A percentile compares a stretch with the other conserved stretches of the same genome.
These are phyloP conservation scores for Myzus persicae DNA, from an alignment of 1,140 invertebrate species.

Conservation along the genomic window DNA sequence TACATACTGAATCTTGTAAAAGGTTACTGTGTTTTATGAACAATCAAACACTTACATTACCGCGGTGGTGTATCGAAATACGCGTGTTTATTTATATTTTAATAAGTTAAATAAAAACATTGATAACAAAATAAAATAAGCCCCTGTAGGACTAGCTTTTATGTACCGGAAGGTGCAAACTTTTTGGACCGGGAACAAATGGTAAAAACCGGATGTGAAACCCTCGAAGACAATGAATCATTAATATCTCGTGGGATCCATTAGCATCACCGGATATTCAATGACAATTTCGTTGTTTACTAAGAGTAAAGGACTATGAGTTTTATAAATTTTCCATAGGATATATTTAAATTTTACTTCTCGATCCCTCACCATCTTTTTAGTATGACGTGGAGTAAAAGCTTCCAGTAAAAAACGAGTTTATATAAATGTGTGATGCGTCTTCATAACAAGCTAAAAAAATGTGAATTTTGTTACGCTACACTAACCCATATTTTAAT, in stretches of 20 bases:
- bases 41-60: not conserved
- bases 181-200: not conserved
- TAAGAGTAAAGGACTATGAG: not conserved
- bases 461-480: not conserved
- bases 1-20: not conserved
- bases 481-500: not conserved
- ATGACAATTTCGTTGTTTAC: not conserved
- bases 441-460: not conserved
- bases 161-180: not conserved
- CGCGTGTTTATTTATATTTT: not conserved
- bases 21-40: not conserved
- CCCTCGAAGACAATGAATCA: not conserved
- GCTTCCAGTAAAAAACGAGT: not conserved
- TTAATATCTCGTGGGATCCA: constrained; percentile 9
- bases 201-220: not conserved
- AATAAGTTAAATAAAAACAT: not conserved
- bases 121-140: not conserved
- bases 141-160: not conserved
- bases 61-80: not conserved
- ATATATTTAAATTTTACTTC: not conserved
- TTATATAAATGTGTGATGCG: not conserved
- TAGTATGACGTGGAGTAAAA: not conserved
- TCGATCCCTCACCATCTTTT: not conserved
- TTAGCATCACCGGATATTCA: not conserved
- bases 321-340: not conserved